Conservation (phyloP, 30 jellyfish, hydroid and myxozoan species). For the Rhopilema esculentum region DNA sequence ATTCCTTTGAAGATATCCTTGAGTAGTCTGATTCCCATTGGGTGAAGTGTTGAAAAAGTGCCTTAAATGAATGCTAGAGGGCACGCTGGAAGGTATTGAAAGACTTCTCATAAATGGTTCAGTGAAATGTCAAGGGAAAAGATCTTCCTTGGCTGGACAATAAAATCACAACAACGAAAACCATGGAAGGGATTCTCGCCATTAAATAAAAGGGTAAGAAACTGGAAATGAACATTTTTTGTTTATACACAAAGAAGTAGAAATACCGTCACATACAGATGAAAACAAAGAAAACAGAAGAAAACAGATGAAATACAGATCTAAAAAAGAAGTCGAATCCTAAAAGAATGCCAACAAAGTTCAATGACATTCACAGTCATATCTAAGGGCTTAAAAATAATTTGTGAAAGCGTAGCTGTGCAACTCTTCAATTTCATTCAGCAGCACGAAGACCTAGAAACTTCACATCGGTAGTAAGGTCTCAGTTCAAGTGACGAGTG, state of each 20-base stretch:
- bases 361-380: too few relatives aligned
- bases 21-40: conserved; percentile 38
- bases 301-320: conserved; percentile 42
- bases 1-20: conserved; percentile 63
- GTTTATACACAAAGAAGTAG: conserved; percentile 54
- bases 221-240: conserved; percentile 61
- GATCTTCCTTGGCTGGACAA: conserved; percentile 75
- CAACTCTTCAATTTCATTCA: too few relatives aligned
- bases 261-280: conserved; percentile 64
- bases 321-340: conserved; percentile 48
- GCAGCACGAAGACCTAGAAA: too few relatives aligned
- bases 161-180: conserved; percentile 48
- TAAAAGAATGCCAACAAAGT: too few relatives aligned
- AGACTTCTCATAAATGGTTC: conserved; percentile 30
- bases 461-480: too few relatives aligned
- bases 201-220: conserved; percentile 53
- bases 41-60: conserved; percentile 24
- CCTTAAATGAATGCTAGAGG: conserved; percentile 30
- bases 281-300: conserved; percentile 47
- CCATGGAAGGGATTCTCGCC: conserved; percentile 53
- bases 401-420: too few relatives aligned
- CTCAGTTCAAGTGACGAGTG: too few relatives aligned
- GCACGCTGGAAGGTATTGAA: conserved; percentile 66
- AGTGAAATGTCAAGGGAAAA: conserved; percentile 62
- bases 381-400: too few relatives aligned